phyloP scores from a whole-genome alignment of 2,888 invertebrate genomes.

The Dusona sp. region DNA sequence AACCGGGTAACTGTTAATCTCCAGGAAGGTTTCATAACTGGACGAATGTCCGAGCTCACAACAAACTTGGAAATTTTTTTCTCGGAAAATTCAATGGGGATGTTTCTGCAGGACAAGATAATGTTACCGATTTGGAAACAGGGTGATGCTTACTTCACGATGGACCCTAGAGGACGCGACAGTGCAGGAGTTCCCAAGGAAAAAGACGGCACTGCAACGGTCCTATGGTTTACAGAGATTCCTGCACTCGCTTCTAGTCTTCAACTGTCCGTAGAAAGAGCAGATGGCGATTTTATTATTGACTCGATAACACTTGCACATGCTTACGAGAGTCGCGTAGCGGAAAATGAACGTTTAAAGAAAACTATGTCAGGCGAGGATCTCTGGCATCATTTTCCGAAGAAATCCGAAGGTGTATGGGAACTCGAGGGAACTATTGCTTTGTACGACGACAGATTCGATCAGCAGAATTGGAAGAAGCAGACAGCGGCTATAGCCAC shows the following conservation, averaged over 20 bases:
- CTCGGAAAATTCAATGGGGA: conserved; percentile 86
- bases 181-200: conserved; percentile 73
- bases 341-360: conserved; percentile 68
- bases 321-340: conserved; percentile 74
- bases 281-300: conserved; percentile 72
- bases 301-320: conserved; percentile 77
- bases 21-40: conserved; percentile 84
- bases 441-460: conserved; percentile 73
- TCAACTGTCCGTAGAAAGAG: conserved; percentile 50
- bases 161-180: conserved; percentile 80
- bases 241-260: conserved; percentile 72
- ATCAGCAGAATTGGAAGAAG: conserved; percentile 71
- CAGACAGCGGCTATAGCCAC: conserved; percentile 78
- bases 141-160: conserved; percentile 76
- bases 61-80: conserved; percentile 87
- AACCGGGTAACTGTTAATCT: conserved; percentile 84
- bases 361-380: conserved; percentile 74
- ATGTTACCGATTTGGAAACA: conserved; percentile 83
- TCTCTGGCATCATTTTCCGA: conserved; percentile 78
- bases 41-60: conserved; percentile 83
- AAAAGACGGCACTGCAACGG: conserved; percentile 75
- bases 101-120: conserved; percentile 84
- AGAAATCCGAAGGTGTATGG: conserved; percentile 77
- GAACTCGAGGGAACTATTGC: conserved; percentile 73
- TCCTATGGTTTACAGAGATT: conserved; percentile 78